Evolutionary conservation across 37 sponge, comb jelly and placozoan genomes (phyloP).

Genomic region (Aphrocallistes beatrix): DNA sequence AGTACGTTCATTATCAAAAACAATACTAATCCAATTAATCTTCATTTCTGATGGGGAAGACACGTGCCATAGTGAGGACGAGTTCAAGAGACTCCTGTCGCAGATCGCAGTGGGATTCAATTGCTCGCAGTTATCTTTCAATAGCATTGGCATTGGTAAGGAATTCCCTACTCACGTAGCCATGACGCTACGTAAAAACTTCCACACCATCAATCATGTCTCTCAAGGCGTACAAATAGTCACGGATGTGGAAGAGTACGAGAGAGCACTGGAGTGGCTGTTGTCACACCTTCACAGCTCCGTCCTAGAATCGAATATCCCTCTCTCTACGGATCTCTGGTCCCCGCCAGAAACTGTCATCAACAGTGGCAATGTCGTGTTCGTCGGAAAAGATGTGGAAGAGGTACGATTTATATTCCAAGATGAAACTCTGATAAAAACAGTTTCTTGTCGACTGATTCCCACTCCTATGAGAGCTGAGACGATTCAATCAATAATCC

Average conservation of each 20-base stretch:
- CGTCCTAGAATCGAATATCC: not conserved
- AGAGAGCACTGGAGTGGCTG: not conserved
- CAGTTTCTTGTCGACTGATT: not conserved
- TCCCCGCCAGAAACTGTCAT: not conserved
- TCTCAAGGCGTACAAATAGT: constrained; percentile 14
- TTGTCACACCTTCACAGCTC: not conserved
- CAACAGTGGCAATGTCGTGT: not conserved
- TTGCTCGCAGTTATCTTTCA: not conserved
- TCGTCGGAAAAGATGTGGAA: not conserved
- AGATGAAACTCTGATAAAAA: not conserved
- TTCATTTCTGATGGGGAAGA: constrained; percentile 12
- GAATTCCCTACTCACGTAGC: constrained; percentile 11
- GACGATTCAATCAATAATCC: not conserved
- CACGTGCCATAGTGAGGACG: not conserved
- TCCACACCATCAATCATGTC: not conserved
- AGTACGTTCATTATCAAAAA: not conserved
- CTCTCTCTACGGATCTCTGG: not conserved
- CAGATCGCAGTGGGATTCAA: not conserved
- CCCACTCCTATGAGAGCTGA: not conserved
- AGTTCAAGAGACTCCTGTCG: not conserved
- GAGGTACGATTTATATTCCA: not conserved
- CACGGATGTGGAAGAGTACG: not conserved
- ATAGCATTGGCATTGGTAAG: not conserved
- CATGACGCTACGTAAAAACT: not conserved
- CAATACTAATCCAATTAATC: not conserved